Evolutionary conservation across 2,888 invertebrate species (phyloP).

Genomic region (Leptura quadrifasciata): DNA sequence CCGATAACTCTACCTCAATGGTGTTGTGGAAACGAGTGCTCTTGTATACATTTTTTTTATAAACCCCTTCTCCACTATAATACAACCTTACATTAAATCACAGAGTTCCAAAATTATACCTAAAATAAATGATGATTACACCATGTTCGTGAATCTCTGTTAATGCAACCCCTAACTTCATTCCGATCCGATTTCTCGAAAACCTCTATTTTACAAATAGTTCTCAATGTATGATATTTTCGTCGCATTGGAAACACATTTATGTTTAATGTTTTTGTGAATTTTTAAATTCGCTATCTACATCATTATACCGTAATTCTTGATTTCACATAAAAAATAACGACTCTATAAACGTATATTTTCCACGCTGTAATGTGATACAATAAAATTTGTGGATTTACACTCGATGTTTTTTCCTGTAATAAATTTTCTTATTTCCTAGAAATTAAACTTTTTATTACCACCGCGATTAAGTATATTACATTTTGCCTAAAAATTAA

Average conservation of each 20-base stretch:
- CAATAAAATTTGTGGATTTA: slow-evolving; percentile 16
- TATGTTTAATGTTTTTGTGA: slow-evolving; percentile 12
- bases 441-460: slow-evolving; percentile 11
- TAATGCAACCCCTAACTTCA: too few species aligned
- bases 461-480: neutral
- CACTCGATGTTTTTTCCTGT: neutral
- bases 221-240: neutral
- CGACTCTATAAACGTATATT: slow-evolving; percentile 23
- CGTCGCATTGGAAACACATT: slow-evolving; percentile 7
- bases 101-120: too few species aligned
- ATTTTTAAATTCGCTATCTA: slow-evolving; percentile 7
- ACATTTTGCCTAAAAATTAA: too few species aligned
- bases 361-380: slow-evolving; percentile 11
- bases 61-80: too few species aligned
- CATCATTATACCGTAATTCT: slow-evolving; percentile 14
- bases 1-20: too few species aligned
- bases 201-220: neutral
- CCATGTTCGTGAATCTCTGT: too few species aligned
- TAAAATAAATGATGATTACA: too few species aligned
- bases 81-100: too few species aligned
- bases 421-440: slow-evolving; percentile 7
- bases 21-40: too few species aligned
- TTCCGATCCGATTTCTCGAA: too few species aligned
- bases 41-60: too few species aligned
- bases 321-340: slow-evolving; percentile 35